Base-by-base conservation (phyloP, 2,797 vertebrate genomes). In the Erpetoichthys calabaricus region DNA sequence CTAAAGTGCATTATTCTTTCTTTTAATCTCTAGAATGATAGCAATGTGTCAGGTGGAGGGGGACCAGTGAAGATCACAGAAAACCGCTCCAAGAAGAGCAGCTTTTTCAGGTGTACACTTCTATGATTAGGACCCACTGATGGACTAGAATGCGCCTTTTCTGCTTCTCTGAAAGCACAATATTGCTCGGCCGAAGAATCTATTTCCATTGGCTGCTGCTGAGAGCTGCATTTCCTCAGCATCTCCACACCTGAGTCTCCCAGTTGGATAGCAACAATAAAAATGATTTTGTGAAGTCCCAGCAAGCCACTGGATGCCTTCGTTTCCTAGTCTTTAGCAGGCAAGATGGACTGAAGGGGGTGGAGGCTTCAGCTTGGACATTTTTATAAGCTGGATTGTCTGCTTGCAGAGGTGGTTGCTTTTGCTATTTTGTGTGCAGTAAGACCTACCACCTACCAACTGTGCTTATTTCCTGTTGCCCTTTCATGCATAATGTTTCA, bases 51-150 rank as follows among this genome's bases (percentile, higher is more conserved):
- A 50, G 92, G 89, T 58, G 72, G 85, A 47, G 86, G 90, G n/a
- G 92, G 91, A 59, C 86, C 91, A 1, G 79, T 98, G 69, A 97
- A 97, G 85, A 94, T 99, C 72, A 92, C 94, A 64, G 92, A 97
- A 74, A 96, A 89, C 57, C 90, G 91, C 61, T 91, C 93, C 5
- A 99, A 94, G 85, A 96, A 88, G 76, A 90, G 88, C 69, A 96
- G 91, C 79, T 86, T 98, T 77, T 93, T 98, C 71, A 93, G 93
- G 68, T 98, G 95, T 70, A 85, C 78, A 1, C 85, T 98, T 67
- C 86, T 98, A 81, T 98, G 91, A 79, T 82, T 73, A 77, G 81
- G 75, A 80, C 67, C 66, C 70, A 71, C 72, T 69, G 68, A 83
- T 72, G 80, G 84, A 86, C 83, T 73, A 74, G 75, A 71, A 65